A percentile compares a stretch with the other conserved stretches of the same genome.
phyloP scores from a whole-genome alignment of 2,797 vertebrate genomes.

The Bryconaethiops microstoma region DNA sequence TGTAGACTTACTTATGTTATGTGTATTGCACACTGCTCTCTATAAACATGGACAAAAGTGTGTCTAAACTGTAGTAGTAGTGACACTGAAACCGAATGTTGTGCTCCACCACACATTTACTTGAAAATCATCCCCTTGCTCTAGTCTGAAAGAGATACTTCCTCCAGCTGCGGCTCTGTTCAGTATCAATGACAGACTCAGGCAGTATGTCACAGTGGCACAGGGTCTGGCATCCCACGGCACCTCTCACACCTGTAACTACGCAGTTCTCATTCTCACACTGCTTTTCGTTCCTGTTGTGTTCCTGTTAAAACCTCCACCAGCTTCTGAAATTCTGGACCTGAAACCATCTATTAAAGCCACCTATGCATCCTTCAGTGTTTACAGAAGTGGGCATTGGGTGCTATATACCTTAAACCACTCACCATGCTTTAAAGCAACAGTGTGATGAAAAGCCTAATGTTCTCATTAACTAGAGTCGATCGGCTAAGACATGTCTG shows the following conservation, averaged over 20 bases:
- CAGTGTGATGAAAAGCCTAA: background rate
- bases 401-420: background rate
- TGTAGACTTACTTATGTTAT: too few species aligned
- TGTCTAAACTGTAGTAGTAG: too few species aligned
- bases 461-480: background rate
- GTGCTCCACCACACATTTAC: background rate
- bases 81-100: too few species aligned
- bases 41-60: too few species aligned
- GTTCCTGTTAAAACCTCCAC: conserved; percentile 18
- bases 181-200: conserved; percentile 27
- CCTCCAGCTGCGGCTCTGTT: conserved; percentile 39
- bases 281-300: conserved; percentile 34
- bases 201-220: conserved; percentile 34
- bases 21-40: too few species aligned
- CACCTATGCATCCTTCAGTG: background rate
- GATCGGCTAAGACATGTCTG: background rate
- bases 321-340: background rate
- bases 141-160: conserved; percentile 43
- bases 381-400: background rate
- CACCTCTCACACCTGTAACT: conserved; percentile 19
- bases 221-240: conserved; percentile 1
- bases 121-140: conserved; percentile 19
- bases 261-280: conserved; percentile 36
- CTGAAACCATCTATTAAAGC: background rate
- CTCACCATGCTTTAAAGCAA: background rate